These are phyloP conservation scores for Amphimallon solstitiale DNA, from an alignment of 2,888 invertebrate species.

Conservation along the genomic window DNA sequence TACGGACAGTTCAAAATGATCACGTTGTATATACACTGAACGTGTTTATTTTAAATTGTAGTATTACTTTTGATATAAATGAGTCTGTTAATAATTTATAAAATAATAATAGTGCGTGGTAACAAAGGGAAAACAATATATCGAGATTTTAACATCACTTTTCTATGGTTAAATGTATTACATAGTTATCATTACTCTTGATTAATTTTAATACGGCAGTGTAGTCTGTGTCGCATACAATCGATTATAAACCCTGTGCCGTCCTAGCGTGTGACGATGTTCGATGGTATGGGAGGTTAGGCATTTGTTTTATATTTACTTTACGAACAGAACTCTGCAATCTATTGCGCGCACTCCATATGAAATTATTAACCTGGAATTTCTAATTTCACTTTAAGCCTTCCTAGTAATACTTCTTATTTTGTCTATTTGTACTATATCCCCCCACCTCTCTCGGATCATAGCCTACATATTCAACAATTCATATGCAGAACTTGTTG, in stretches of 20 bases:
- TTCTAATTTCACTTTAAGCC: not conserved
- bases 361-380: not conserved
- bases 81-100: constrained; percentile 41
- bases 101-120: constrained; percentile 39
- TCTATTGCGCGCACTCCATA: not conserved
- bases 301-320: constrained; percentile 49
- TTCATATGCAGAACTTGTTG: constrained; percentile 10
- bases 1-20: too few relatives aligned
- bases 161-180: constrained; percentile 44
- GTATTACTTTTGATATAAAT: too few relatives aligned
- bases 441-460: not conserved
- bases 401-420: constrained; percentile 1
- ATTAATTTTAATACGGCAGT: constrained; percentile 47
- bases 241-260: constrained; percentile 47
- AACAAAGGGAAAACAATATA: constrained; percentile 25
- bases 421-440: not conserved
- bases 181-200: constrained; percentile 46
- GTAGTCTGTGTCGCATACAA: constrained; percentile 45
- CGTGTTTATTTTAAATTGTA: too few relatives aligned
- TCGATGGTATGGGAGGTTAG: constrained; percentile 43
- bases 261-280: constrained; percentile 40
- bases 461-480: constrained; percentile 19
- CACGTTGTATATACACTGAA: too few relatives aligned
- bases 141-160: constrained; percentile 41
- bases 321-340: constrained; percentile 37